Conservation (phyloP, 2,113 vertebrate species). For the Plecotus auritus region DNA sequence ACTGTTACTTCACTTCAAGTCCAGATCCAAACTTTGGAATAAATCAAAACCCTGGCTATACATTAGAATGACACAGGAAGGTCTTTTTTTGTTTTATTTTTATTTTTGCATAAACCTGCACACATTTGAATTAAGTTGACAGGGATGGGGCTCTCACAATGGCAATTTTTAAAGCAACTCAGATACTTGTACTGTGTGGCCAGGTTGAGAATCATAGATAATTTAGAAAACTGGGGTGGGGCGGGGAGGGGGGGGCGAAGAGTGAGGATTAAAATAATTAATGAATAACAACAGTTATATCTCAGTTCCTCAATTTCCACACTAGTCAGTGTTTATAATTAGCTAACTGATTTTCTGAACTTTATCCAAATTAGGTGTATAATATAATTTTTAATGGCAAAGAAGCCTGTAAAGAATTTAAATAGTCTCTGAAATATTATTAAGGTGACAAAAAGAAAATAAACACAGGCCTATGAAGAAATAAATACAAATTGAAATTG, state of each 20-base stretch:
- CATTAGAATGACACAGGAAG: neutral
- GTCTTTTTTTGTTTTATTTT: neutral
- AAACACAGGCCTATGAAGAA: neutral
- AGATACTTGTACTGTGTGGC: neutral
- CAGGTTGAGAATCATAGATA: neutral
- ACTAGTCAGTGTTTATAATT: neutral
- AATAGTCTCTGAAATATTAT: neutral
- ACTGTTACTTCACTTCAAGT: neutral
- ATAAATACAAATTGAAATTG: neutral
- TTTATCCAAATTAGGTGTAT: neutral
- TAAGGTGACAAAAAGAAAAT: neutral
- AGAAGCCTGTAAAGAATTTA: neutral
- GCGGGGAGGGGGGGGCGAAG: accelerated
- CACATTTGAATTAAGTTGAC: neutral
- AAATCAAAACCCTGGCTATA: neutral
- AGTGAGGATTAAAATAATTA: neutral
- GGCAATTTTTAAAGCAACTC: neutral
- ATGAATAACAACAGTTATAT: neutral
- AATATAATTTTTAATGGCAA: neutral
- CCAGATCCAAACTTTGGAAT: neutral
- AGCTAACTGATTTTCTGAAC: neutral
- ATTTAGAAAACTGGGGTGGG: neutral
- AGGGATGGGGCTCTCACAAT: neutral
- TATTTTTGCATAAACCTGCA: neutral
- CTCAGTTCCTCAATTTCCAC: neutral